Evolutionary conservation across 2,113 vertebrate genomes (phyloP), one percentile per base, ranked within the genome.

Genomic region (Cercocebus atys): DNA sequence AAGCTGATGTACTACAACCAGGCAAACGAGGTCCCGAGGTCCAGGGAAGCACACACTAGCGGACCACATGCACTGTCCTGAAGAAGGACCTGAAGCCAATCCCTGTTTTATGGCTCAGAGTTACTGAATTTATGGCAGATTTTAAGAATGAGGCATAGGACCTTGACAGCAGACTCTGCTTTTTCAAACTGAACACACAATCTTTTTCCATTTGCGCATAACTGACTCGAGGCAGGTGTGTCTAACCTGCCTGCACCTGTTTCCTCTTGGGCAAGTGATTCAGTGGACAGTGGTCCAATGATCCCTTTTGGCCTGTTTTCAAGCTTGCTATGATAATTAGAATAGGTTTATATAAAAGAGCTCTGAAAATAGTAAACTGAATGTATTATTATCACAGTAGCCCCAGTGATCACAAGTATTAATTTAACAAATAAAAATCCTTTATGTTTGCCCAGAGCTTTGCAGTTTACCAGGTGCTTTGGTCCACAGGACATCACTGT

Each of bases 1-100:
- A 70, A 86, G 40, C 38, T 96, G 79, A 90, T 90, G 94, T 95
- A 12, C 27, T 30, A 50, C 61, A 84, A 97, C 83, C 95, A 90
- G 32, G 68, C 40, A 96, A 84, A 3, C 22, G 5, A 47, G 14
- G 25, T 1, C 11, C 12, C 20, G 45, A 88, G 23, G 40, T 27
- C 8, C 50, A 30, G 2, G 38, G 32, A 47, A 1, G 18, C 40
- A 14, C 10, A 76, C 16, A 23, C 4, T 5, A 45, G 61, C 22
- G 27, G 27, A 40, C 40, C 12, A 9, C 1, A 3, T 35, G 25
- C 9, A 20, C 27, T 11, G 13, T 30, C 27, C 22, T 9, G 38
- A 64, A 50, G n/a, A 86, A 25, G 45, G 78, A 6, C n/a, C 14
- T 55, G 38, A 72, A 61, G 18, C 16, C 20, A 43, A 27, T 2